These are phyloP conservation scores for Hypotaenidia okinawae DNA, from an alignment of 2,797 vertebrate genomes.

Conservation along the genomic window DNA sequence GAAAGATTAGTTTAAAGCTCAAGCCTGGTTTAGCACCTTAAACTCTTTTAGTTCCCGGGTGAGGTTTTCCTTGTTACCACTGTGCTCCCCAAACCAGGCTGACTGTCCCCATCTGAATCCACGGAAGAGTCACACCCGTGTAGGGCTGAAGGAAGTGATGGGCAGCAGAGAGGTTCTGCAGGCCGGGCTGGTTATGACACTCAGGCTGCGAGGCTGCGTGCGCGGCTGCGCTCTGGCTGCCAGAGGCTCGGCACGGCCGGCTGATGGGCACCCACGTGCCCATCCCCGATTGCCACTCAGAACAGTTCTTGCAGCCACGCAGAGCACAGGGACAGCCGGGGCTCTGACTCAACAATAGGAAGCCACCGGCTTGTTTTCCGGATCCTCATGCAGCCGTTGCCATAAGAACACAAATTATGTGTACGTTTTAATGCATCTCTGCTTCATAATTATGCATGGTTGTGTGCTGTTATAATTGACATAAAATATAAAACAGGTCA, in stretches of 20 bases:
- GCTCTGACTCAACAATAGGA: slow-evolving; percentile 71
- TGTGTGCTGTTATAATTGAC: slow-evolving; percentile 98
- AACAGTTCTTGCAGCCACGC: background rate
- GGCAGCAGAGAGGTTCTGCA: too few relatives aligned
- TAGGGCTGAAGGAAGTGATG: background rate
- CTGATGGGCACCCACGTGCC: background rate
- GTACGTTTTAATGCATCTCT: slow-evolving; percentile 95
- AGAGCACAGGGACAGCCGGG: slow-evolving; percentile 49
- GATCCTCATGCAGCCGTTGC: slow-evolving; percentile 75
- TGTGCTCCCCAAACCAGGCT: background rate
- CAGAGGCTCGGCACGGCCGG: slow-evolving; percentile 12
- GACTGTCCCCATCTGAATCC: background rate
- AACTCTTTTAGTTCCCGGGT: background rate
- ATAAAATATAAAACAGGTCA: slow-evolving; percentile 99
- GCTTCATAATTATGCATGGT: slow-evolving; percentile 99
- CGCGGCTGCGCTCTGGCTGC: slow-evolving; percentile 19
- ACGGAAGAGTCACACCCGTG: background rate
- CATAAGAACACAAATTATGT: slow-evolving; percentile 96
- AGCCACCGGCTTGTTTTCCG: slow-evolving; percentile 77
- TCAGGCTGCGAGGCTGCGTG: slow-evolving; percentile 42
- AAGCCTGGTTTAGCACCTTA: background rate
- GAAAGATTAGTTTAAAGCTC: too few relatives aligned
- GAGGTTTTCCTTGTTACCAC: background rate
- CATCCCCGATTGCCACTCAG: slow-evolving; percentile 5
- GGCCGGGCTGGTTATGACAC: background rate